These are phyloP conservation scores for Anthonomus grandis DNA, from an alignment of 1,140 invertebrate genomes.

Conservation along the genomic window DNA sequence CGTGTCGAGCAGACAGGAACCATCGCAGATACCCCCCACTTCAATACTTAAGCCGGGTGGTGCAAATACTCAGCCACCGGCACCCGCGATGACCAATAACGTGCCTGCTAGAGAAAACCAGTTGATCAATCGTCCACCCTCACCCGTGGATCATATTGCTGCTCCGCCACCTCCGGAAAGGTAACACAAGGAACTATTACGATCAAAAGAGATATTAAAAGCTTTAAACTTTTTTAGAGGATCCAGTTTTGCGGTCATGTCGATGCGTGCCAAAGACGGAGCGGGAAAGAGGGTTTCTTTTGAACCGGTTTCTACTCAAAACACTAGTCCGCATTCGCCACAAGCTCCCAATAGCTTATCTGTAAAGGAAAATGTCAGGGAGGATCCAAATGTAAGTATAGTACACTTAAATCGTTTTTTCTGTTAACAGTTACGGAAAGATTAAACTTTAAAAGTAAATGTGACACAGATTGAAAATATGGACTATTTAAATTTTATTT, in stretches of 20 bases:
- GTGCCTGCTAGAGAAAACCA: slow-evolving; percentile 9
- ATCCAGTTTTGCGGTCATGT: slow-evolving; percentile 79
- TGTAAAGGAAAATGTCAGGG: slow-evolving; percentile 60
- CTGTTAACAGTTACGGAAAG: too few relatives aligned
- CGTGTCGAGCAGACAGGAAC: slow-evolving; percentile 31
- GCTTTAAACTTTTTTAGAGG: slow-evolving; percentile 52
- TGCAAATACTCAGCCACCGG: slow-evolving; percentile 8
- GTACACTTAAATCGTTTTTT: too few relatives aligned
- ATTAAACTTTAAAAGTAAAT: too few relatives aligned
- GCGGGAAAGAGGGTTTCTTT: slow-evolving; percentile 50
- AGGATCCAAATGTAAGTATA: slow-evolving; percentile 77
- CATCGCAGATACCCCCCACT: slow-evolving; percentile 36
- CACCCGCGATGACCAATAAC: slow-evolving; percentile 2
- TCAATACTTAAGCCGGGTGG: slow-evolving; percentile 45
- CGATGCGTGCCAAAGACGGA: slow-evolving; percentile 53
- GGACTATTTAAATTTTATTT: too few relatives aligned
- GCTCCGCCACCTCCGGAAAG: slow-evolving; percentile 32
- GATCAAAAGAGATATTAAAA: neutral
- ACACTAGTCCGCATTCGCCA: slow-evolving; percentile 46
- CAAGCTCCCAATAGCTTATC: slow-evolving; percentile 43
- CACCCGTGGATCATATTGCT: slow-evolving; percentile 27
- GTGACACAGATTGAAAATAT: too few relatives aligned
- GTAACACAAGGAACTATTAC: neutral
- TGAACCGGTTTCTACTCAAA: slow-evolving; percentile 38
- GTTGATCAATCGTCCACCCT: slow-evolving; percentile 26